Evolutionary conservation across 1,140 invertebrate species (phyloP).

Genomic region (Orussus abietinus): DNA sequence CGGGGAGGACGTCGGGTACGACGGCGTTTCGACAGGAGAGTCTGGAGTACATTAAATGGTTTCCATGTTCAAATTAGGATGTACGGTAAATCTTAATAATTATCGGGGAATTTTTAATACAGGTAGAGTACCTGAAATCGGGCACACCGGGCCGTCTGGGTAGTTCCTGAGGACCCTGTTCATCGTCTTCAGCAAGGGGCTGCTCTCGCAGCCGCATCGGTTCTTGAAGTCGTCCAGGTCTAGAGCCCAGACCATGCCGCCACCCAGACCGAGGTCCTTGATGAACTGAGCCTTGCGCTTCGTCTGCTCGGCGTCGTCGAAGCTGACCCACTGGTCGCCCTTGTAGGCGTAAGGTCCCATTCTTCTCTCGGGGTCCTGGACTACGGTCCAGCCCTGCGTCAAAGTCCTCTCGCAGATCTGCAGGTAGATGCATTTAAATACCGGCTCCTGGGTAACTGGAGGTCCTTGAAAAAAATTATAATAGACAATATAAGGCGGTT

Average conservation of each 20-base stretch:
- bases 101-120: too few species aligned
- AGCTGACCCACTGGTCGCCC: constrained; percentile 66
- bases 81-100: too few species aligned
- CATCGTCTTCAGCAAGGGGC: constrained; percentile 74
- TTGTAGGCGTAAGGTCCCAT: constrained; percentile 62
- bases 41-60: constrained; percentile 1
- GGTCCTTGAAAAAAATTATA: too few species aligned
- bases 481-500: too few species aligned
- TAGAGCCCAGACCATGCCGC: constrained; percentile 85
- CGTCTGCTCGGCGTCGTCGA: constrained; percentile 61
- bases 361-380: constrained; percentile 53
- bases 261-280: constrained; percentile 70
- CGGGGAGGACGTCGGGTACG: constrained; percentile 11
- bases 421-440: too few species aligned
- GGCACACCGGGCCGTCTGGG: constrained; percentile 46
- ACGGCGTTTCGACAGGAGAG: constrained; percentile 15
- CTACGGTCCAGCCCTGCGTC: constrained; percentile 54
- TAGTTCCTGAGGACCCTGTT: constrained; percentile 69
- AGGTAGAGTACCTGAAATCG: constrained; percentile 37
- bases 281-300: constrained; percentile 66
- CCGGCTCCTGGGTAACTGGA: too few species aligned
- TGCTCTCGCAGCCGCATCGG: constrained; percentile 72
- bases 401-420: constrained; percentile 54
- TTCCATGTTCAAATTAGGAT: constrained; percentile 22
- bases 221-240: constrained; percentile 85